Base-by-base conservation (phyloP, 2,797 vertebrate species). In the Hipposideros larvatus region DNA sequence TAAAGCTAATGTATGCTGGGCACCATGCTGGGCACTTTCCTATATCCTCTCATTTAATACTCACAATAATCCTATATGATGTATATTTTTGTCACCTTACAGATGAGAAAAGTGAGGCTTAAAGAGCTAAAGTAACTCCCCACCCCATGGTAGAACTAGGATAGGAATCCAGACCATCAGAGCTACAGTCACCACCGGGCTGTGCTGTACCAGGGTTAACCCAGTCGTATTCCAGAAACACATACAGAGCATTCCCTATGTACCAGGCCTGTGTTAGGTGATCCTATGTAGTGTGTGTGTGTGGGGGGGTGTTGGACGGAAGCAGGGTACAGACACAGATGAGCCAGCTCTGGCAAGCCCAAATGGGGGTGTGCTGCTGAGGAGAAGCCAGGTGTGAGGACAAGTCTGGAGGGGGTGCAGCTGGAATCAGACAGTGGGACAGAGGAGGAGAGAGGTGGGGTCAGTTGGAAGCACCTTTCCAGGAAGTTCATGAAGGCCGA, bases 381-480 rank as follows among this genome's bases (percentile, higher is more conserved):
- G 59, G 63, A 65, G 83, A 94, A 83, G 61, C 74, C 48, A 84
- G n/a, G 79, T 91, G 59, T 94, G 73, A 90, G 84, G 86, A 82
- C n/a, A 80, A 84, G 66, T 71, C 79, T 68, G 57, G 79, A 95
- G 21, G 43, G 87, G 80, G 46, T 61, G 66, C 48, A 73, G 59
- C 71, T 92, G 63, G 75, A 83, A 94, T 97, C 85, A 84, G 87
- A 92, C 63, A 73, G 87, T 73, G 31, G 80, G 87, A 41, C 24
- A 41, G 59, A 87, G 61, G 46, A 93, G 46, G 75, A 66, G 41
- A 48, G 65, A 79, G 51, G 15, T 8, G 6, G 77, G 41, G 16
- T n/a, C 3, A 28, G 55, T 73, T 53, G 86, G 65, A 79, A 7
- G 2, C 87, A 74, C 66, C 85, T 93, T 96, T 93, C 89, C 68